Evolutionary conservation across 2,797 vertebrate species (phyloP), one percentile per base, ranked within the genome.

Genomic region (Acanthiza pusilla): DNA sequence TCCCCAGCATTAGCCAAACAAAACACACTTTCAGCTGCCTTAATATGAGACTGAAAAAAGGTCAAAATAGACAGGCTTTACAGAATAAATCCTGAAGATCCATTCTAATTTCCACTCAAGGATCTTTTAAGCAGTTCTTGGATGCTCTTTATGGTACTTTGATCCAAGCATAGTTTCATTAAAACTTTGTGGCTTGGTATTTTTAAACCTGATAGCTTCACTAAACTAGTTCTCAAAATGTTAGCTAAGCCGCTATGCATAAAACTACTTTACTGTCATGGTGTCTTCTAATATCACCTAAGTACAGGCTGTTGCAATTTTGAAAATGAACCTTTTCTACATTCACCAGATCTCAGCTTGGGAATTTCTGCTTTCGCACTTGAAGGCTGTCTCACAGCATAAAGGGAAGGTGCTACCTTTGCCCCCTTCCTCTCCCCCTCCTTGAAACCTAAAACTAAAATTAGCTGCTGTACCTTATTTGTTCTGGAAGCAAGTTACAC

Each of bases 71-170:
- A 96, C 88, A 87, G 96, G 97, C 97, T 98, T 98, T 97, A 97
- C 97, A 89, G 95, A 97, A 96, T 98, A 98, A 98, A 98, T 98
- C 98, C 97, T 29, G 26, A 97, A 97, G 98, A 98, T 98, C 97
- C 97, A 97, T 98, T 98, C 97, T 98, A 97, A 98, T 98, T 98
- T 98, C 97, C 95, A 97, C 97, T 97, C 97, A 74, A 96, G 97
- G 97, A 97, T 97, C 97, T 97, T 97, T 97, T 97, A 98, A 98
- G 97, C 96, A 95, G 67, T 97, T 97, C 97, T 97, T 95, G 97
- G 97, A 96, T 97, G 97, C 93, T 97, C 97, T 98, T 98, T 97
- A 96, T 95, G 96, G 97, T 96, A 97, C 60, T 96, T 97, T 97
- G 97, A 98, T 97, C 97, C 97, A 96, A 91, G 96, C 96, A 97